Conservation (phyloP, 2,113 vertebrate species). For the Sphyrna mokarran region DNA sequence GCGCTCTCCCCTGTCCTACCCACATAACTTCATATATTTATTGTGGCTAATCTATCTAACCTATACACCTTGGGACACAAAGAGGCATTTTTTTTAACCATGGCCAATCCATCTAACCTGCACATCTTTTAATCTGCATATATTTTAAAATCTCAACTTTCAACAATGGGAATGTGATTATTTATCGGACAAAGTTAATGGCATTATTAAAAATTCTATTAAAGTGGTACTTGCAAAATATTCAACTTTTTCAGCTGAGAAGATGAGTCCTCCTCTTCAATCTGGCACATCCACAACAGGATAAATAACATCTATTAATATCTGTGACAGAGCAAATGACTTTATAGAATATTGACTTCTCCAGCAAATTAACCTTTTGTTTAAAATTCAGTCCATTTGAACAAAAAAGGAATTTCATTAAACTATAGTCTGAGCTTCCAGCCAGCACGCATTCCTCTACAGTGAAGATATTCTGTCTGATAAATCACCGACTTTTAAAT, state of each 20-base stretch:
- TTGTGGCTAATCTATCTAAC: no score
- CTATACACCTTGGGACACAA: no score
- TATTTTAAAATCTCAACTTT: background rate
- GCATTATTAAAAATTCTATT: background rate
- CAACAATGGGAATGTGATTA: background rate
- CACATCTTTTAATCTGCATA: background rate
- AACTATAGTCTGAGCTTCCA: background rate
- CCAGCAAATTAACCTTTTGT: constrained; percentile 5
- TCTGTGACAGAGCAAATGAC: background rate
- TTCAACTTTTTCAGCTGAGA: background rate
- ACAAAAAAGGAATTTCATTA: background rate
- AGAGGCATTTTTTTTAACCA: no score
- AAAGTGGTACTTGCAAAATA: background rate
- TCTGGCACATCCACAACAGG: background rate
- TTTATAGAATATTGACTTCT: background rate
- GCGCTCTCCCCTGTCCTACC: no score
- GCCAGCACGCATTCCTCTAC: background rate
- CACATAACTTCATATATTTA: no score
- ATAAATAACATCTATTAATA: background rate
- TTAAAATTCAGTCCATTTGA: background rate
- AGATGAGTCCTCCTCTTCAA: background rate
- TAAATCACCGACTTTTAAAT: background rate
- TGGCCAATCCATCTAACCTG: no score
- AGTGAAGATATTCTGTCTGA: background rate
- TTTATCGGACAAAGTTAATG: background rate